phyloP scores from a whole-genome alignment of 2,113 vertebrate species.

The Danio rerio region GRCz12tu NC_133186.1:29002501-29003000 shows the following conservation, averaged over 20 bases:
- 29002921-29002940: neutral
- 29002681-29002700: constrained; percentile 10
- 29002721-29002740: neutral
- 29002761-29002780: neutral
- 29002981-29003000: neutral
- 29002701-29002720: neutral
- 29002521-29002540: too few relatives aligned
- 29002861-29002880: constrained; percentile 41
- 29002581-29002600: neutral
- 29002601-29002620: too few relatives aligned
- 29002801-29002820: constrained; percentile 1
- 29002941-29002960: neutral
- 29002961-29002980: neutral
- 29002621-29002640: too few relatives aligned
- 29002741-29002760: neutral
- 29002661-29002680: neutral
- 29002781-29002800: neutral
- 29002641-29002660: neutral
- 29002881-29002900: neutral
- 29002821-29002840: constrained; percentile 17
- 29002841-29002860: constrained; percentile 19
- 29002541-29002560: neutral
- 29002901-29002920: neutral
- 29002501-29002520: too few relatives aligned
- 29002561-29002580: neutral